Percentiles rank a stretch among this genome's conserved stretches.
phyloP scores from a whole-genome alignment of 1,140 invertebrate genomes.

The Ectropis grisescens region DNA sequence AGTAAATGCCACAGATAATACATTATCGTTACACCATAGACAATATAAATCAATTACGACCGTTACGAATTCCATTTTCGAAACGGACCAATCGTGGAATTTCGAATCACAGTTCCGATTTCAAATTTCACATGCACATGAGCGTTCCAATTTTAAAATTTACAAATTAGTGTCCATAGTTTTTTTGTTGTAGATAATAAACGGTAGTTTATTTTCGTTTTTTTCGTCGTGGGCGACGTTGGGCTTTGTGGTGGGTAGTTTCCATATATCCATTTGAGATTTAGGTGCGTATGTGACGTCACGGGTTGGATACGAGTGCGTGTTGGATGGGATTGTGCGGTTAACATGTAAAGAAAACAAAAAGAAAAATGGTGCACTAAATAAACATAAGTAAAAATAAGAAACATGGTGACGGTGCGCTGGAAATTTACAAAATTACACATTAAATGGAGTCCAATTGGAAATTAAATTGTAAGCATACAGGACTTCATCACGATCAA shows the following conservation, averaged over 20 bases:
- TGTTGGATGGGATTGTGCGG: conserved; percentile 62
- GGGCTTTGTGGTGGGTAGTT: conserved; percentile 61
- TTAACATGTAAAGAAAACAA: conserved; percentile 68
- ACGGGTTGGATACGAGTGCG: conserved; percentile 29
- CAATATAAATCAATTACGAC: no score
- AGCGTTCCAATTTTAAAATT: conserved; percentile 10
- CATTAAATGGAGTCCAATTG: no score
- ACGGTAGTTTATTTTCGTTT: conserved; percentile 55
- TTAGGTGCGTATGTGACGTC: conserved; percentile 26
- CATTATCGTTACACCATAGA: conserved; percentile 20
- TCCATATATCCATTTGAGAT: conserved; percentile 47
- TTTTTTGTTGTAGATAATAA: no score
- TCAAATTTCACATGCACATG: conserved; percentile 20
- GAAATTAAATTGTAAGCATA: background rate
- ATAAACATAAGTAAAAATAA: conserved; percentile 48
- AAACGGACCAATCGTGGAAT: conserved; percentile 17
- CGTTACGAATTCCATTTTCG: conserved; percentile 7
- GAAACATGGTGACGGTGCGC: no score
- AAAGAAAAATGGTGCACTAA: conserved; percentile 69
- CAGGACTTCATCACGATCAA: no score
- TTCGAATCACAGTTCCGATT: conserved; percentile 52
- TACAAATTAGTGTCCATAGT: conserved; percentile 28
- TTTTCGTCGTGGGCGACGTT: conserved; percentile 66
- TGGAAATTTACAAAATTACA: conserved; percentile 1
- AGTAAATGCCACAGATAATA: conserved; percentile 54